Conservation (phyloP, 2,797 vertebrate species). For the Schizopygopsis malacanthus region DNA sequence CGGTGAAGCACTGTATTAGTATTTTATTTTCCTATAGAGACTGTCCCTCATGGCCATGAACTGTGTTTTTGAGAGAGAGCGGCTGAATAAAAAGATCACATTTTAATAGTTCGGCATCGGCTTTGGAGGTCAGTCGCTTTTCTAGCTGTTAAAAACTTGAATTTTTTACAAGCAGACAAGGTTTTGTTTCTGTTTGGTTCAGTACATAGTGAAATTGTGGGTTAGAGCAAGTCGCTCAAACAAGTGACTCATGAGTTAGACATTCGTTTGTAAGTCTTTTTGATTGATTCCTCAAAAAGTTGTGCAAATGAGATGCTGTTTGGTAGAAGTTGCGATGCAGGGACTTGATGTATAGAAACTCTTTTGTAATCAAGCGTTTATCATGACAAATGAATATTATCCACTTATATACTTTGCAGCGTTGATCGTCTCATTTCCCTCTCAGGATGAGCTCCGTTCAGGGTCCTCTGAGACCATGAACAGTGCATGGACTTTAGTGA, state of each 20-base stretch:
- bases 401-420: too few relatives aligned
- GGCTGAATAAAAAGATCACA: constrained; percentile 15
- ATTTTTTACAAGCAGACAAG: constrained; percentile 68
- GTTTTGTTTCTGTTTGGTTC: constrained; percentile 66
- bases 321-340: not conserved
- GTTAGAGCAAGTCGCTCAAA: not conserved
- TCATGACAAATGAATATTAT: not conserved
- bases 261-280: not conserved
- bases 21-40: constrained; percentile 22
- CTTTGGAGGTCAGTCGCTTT: constrained; percentile 59
- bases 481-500: constrained; percentile 12
- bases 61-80: constrained; percentile 30
- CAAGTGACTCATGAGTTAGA: not conserved
- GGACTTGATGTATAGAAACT: not conserved
- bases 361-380: constrained; percentile 22
- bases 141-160: constrained; percentile 60
- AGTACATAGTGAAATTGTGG: not conserved
- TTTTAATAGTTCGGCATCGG: too few relatives aligned
- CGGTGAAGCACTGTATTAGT: constrained; percentile 12
- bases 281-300: not conserved
- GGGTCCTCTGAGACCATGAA: constrained; percentile 18
- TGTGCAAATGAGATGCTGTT: not conserved
- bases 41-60: not conserved
- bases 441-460: not conserved
- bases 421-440: not conserved